Evolutionary conservation across 2,888 invertebrate genomes (phyloP), one percentile per base, ranked within the genome.

Genomic region (Mylabris sibirica): DNA sequence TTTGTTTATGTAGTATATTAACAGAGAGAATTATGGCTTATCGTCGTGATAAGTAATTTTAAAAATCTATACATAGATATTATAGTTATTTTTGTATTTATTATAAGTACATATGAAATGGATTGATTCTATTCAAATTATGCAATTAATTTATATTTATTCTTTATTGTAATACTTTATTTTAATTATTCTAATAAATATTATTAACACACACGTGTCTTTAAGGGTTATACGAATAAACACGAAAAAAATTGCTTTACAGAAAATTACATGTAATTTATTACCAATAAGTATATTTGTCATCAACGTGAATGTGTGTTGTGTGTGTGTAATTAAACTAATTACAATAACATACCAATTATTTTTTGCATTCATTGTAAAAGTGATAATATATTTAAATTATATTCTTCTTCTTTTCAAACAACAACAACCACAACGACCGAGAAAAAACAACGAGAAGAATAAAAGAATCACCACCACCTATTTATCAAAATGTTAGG

Each of bases 1-100:
- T 41, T 65, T 70, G 74, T 78, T 77, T 74, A 73, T 75, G 74
- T 75, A 73, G 74, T 49, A 20, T 1, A n/a, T n/a, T n/a, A 17
- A 20, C 6, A 49, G 76, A 77, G 76, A 77, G 76, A 77, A 74
- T 76, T 74, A 65, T 68, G 49, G 53, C 67, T 73, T 70, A 72
- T 70, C 70, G 60, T 63, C 30, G 38, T 67, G 72, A 72, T 72
- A 72, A 72, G 62, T 38, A 49, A 62, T 44, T 64, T 63, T 53
- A 70, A 70, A 70, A 67, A 70, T 49, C 49, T 49, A 8, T 49
- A n/a, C n/a, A 70, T 70, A 59, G 70, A 62, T 64, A 60, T 35
- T 64, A 67, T 67, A 70, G 63, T 53, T 63, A 65, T 67, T 67
- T 67, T 64, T 67, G 62, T 49, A 22, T n/a, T 20, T 49, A 22